Conservation (phyloP, 35 echinoderm and acorn worm species). For the Hemicentrotus pulcherrimus region DNA sequence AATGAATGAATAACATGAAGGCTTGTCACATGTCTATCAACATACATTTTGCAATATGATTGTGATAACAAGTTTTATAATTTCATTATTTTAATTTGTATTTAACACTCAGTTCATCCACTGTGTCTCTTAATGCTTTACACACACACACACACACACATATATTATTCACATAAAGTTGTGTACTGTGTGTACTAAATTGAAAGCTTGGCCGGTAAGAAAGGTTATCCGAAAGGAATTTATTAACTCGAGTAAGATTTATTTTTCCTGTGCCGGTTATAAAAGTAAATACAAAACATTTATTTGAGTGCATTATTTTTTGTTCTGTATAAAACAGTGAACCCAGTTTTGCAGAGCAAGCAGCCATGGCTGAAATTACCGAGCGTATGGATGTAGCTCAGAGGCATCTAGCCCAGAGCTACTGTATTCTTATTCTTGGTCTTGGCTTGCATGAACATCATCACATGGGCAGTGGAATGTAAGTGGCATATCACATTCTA, state of each 20-base stretch:
- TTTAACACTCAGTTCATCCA: no score
- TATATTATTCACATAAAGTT: neutral
- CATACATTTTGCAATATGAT: neutral
- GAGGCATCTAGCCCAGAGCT: conserved; percentile 78
- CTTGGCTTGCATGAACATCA: conserved; percentile 80
- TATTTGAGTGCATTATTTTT: neutral
- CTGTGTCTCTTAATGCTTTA: no score
- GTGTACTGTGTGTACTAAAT: neutral
- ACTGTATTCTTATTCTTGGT: conserved; percentile 90
- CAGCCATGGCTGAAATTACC: conserved; percentile 73
- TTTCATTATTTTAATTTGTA: no score
- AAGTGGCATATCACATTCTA: conserved; percentile 1
- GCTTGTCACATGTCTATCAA: neutral
- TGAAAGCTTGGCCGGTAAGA: neutral
- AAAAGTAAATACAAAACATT: neutral
- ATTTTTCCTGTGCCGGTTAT: neutral
- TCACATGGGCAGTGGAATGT: conserved; percentile 95
- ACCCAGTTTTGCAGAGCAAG: conserved; percentile 77
- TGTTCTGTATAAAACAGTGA: conserved; percentile 56
- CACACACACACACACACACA: no score
- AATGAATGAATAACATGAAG: neutral
- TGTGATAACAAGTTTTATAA: neutral
- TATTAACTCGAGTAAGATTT: neutral
- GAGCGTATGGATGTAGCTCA: conserved; percentile 73
- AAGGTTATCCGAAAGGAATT: neutral